Conservation (phyloP, 2,113 vertebrate species). For the Paramisgurnus dabryanus region DNA sequence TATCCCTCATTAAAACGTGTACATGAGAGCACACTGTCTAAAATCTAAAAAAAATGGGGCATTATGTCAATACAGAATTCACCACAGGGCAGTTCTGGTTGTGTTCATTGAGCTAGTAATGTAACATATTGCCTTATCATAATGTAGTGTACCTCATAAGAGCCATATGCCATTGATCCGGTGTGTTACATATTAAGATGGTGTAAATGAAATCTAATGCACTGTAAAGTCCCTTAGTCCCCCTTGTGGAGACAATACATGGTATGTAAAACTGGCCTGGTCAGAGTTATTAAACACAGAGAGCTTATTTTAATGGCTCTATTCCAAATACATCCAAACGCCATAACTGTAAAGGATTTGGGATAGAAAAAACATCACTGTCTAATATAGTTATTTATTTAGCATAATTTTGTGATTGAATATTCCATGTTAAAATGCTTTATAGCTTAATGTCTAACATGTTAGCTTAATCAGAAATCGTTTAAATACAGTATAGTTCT, state of each 20-base stretch:
- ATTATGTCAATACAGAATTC: conserved; percentile 19
- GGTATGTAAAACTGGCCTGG: not conserved
- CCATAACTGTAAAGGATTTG: not conserved
- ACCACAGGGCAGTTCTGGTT: conserved; percentile 25
- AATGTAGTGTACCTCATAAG: conserved; percentile 6
- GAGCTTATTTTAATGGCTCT: not conserved
- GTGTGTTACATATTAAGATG: conserved; percentile 43
- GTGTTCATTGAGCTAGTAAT: conserved; percentile 12
- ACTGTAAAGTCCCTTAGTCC: not conserved
- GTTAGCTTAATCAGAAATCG: too few relatives aligned
- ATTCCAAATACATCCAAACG: not conserved
- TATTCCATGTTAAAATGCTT: too few relatives aligned
- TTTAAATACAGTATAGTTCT: too few relatives aligned
- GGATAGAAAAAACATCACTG: not conserved
- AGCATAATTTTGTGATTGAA: too few relatives aligned
- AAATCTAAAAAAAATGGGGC: conserved; percentile 22
- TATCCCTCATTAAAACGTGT: conserved; percentile 32
- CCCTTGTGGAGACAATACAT: not conserved
- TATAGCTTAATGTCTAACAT: too few relatives aligned
- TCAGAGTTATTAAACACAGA: conserved; percentile 1
- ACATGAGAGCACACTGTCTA: conserved; percentile 7
- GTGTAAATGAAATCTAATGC: conserved; percentile 2
- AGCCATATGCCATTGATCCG: not conserved
- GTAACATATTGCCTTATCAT: conserved; percentile 29
- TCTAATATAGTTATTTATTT: too few relatives aligned